phyloP scores from a whole-genome alignment of 2,888 invertebrate species.

The Callyntrura guangdongensis region DNA sequence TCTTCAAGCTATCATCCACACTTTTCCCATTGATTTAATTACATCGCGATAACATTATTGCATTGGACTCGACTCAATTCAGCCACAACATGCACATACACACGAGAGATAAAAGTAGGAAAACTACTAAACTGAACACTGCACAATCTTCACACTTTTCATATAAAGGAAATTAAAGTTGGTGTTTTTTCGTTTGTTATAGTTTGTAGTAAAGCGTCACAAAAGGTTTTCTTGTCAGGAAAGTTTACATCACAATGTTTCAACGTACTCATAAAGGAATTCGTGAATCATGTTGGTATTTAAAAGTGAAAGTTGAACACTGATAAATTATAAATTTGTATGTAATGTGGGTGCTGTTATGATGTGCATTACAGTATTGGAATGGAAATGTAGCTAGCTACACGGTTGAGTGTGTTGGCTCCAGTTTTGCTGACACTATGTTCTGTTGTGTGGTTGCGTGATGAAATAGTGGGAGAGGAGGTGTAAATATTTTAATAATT shows the following conservation, averaged over 20 bases:
- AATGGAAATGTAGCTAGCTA: neutral
- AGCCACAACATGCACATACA: too few species aligned
- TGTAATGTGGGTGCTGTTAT: slow-evolving; percentile 11
- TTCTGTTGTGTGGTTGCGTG: slow-evolving; percentile 22
- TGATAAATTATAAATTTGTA: slow-evolving; percentile 2
- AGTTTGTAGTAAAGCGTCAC: neutral
- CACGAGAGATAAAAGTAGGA: neutral
- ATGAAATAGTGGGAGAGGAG: slow-evolving; percentile 9
- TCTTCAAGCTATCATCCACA: slow-evolving; percentile 43
- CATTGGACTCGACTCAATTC: too few species aligned
- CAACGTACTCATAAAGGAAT: neutral
- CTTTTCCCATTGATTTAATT: slow-evolving; percentile 45
- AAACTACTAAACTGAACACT: neutral
- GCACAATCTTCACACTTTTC: too few species aligned
- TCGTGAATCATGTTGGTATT: neutral
- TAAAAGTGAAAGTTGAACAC: slow-evolving; percentile 6
- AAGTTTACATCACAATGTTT: neutral
- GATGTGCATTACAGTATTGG: neutral
- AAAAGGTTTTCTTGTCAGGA: neutral
- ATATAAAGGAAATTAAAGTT: too few species aligned
- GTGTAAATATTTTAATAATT: slow-evolving; percentile 26
- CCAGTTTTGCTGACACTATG: neutral
- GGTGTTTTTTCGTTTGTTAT: too few species aligned
- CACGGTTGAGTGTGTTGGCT: neutral
- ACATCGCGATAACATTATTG: neutral